Conservation (phyloP, 2,797 vertebrate genomes). For the Champsocephalus gunnari region DNA sequence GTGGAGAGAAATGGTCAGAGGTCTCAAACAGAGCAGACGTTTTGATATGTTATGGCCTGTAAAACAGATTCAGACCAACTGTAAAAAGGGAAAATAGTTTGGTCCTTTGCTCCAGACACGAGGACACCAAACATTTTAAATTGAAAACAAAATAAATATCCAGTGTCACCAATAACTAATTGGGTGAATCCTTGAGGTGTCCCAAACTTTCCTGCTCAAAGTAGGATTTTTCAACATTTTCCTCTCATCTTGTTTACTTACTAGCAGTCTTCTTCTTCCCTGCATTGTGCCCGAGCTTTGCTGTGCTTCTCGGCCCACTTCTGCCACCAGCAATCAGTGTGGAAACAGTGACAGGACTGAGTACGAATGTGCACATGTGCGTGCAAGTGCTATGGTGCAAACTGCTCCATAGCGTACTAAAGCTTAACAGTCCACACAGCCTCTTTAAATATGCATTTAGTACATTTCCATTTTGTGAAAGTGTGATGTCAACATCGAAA, state of each 20-base stretch:
- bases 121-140: no score
- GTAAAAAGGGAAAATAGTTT: no score
- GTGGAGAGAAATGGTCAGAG: background rate
- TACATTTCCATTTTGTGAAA: background rate
- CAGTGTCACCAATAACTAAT: no score
- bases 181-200: no score
- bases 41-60: background rate
- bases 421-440: background rate
- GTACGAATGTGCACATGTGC: background rate
- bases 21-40: no score
- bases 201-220: no score
- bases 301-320: background rate
- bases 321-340: background rate
- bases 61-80: no score
- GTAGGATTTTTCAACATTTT: background rate
- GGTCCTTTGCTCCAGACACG: no score
- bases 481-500: background rate
- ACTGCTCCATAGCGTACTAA: background rate
- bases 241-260: background rate
- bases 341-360: background rate
- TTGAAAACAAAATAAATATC: no score
- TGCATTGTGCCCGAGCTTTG: background rate
- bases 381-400: background rate
- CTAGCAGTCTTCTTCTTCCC: background rate
- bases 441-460: background rate